Conservation (phyloP, 1,140 invertebrate species). For the Stegodyphus mimosarum region DNA sequence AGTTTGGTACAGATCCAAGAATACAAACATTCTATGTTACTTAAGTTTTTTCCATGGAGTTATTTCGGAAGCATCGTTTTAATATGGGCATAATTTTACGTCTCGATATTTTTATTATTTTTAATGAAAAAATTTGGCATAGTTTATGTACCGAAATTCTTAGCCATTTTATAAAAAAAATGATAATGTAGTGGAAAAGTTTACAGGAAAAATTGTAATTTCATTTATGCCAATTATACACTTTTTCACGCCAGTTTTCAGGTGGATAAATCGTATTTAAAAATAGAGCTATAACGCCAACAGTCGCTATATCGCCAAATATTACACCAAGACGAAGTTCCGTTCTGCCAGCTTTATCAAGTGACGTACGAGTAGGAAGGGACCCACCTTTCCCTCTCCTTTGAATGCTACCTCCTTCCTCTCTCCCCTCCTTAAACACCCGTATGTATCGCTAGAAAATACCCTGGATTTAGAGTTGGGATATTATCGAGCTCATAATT, state of each 20-base stretch:
- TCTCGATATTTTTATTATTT: no score
- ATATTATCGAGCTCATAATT: constrained; percentile 60
- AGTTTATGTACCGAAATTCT: no score
- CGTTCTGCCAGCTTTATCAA: constrained; percentile 28
- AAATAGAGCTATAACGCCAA: not conserved
- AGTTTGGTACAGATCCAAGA: no score
- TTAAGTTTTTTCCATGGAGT: no score
- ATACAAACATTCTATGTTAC: no score
- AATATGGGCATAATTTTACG: no score
- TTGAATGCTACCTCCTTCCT: constrained; percentile 2
- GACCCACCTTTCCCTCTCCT: constrained; percentile 11
- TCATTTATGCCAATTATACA: not conserved
- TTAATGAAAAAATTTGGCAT: no score
- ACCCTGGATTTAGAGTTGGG: constrained; percentile 45
- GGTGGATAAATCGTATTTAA: no score
- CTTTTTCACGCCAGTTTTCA: not conserved
- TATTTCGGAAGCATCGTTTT: no score
- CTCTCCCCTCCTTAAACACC: constrained; percentile 1
- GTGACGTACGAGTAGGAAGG: constrained; percentile 8
- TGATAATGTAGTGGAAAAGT: no score
- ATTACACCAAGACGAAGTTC: constrained; percentile 6
- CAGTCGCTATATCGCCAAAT: constrained; percentile 11
- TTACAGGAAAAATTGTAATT: no score
- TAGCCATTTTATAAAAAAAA: no score
- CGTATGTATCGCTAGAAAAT: constrained; percentile 33